phyloP scores from a whole-genome alignment of 2,113 vertebrate species.

The Seriola rivoliana region DNA sequence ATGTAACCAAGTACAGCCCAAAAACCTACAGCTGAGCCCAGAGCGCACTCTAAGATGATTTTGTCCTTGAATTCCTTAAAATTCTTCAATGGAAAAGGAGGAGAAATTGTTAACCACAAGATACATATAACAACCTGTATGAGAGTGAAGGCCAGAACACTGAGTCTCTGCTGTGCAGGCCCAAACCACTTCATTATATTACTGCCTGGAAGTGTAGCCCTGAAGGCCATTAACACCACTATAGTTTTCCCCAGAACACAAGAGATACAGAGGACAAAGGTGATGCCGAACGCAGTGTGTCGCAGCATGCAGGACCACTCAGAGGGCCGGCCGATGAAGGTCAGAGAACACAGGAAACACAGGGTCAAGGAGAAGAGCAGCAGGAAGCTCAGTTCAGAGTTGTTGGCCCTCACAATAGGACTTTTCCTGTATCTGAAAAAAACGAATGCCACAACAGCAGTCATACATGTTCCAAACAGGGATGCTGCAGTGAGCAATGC shows the following conservation, averaged over 20 bases:
- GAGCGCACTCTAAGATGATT: constrained; percentile 76
- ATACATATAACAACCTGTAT: constrained; percentile 75
- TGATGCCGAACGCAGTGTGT: constrained; percentile 58
- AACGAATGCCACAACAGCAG: constrained; percentile 63
- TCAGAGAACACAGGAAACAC: constrained; percentile 80
- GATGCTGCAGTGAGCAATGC: constrained; percentile 71
- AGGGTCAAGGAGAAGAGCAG: constrained; percentile 76
- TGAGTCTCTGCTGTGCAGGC: constrained; percentile 66
- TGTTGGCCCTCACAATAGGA: constrained; percentile 76
- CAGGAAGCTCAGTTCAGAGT: constrained; percentile 79
- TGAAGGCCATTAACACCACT: constrained; percentile 60
- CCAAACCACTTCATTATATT: constrained; percentile 70
- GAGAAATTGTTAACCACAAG: constrained; percentile 69
- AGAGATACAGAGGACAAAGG: too few species aligned
- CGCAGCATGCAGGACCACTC: constrained; percentile 80
- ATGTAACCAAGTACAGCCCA: constrained; percentile 77
- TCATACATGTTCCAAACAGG: constrained; percentile 69
- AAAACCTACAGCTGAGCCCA: constrained; percentile 71
- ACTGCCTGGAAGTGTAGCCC: constrained; percentile 58
- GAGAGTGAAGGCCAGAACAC: constrained; percentile 67
- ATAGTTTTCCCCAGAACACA: too few species aligned
- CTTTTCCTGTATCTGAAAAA: constrained; percentile 77
- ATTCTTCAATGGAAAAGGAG: constrained; percentile 66
- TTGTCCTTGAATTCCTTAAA: constrained; percentile 69
- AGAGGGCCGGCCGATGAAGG: constrained; percentile 77